Evolutionary conservation across 2,113 vertebrate species (phyloP).

Genomic region (Argyrosomus japonicus): DNA sequence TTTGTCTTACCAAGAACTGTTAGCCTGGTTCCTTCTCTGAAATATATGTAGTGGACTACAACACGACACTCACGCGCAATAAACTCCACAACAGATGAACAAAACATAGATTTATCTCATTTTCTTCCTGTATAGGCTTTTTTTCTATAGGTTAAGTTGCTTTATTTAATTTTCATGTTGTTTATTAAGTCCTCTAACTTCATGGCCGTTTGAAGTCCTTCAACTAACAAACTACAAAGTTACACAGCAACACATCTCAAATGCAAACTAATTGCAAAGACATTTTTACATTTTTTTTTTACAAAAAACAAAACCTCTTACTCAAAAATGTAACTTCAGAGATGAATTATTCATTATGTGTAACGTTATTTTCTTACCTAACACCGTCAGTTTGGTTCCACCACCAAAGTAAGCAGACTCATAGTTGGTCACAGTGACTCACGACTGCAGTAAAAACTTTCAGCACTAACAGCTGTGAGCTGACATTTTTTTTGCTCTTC

Average conservation of each 20-base stretch:
- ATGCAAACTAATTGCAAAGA: not conserved
- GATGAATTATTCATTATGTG: no score
- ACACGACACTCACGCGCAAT: no score
- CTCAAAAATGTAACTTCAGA: no score
- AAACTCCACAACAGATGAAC: no score
- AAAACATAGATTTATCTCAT: no score
- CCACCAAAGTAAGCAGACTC: constrained; percentile 31
- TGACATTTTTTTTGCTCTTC: not conserved
- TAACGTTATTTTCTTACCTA: not conserved
- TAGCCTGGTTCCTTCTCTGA: not conserved
- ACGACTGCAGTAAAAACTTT: constrained; percentile 75
- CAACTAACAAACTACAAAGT: not conserved
- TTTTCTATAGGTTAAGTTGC: not conserved
- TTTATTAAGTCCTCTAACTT: no score
- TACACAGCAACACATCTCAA: not conserved
- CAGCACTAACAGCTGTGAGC: not conserved
- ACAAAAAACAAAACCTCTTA: not conserved
- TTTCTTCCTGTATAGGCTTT: not conserved
- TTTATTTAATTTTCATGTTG: not conserved
- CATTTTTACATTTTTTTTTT: no score
- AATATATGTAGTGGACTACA: not conserved
- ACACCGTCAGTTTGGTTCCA: not conserved
- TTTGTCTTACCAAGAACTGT: no score
- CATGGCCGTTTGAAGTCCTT: no score
- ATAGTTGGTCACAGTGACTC: constrained; percentile 81